Evolutionary conservation across 1,140 invertebrate species (phyloP).

Genomic region (Pollicipes pollicipes): DNA sequence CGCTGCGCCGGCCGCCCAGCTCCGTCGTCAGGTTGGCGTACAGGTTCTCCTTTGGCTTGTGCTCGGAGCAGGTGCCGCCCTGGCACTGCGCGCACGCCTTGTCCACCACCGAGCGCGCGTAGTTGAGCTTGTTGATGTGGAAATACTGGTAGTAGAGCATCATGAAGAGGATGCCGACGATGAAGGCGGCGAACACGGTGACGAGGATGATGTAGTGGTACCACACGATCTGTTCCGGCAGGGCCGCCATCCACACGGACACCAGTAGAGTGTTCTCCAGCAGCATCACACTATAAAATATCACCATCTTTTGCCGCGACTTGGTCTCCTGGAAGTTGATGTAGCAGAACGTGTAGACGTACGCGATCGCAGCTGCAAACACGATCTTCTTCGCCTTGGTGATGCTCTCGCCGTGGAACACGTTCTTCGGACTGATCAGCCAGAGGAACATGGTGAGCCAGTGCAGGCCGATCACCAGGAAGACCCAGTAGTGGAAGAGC

Average conservation of each 20-base stretch:
- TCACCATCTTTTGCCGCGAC: conserved; percentile 59
- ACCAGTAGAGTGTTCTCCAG: conserved; percentile 64
- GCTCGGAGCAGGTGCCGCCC: background rate
- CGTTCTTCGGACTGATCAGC: conserved; percentile 63
- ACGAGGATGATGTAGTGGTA: conserved; percentile 40
- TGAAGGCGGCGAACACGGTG: conserved; percentile 44
- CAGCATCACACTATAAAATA: conserved; percentile 81
- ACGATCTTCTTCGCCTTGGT: conserved; percentile 39
- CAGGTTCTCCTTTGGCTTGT: background rate
- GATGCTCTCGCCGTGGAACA: conserved; percentile 61
- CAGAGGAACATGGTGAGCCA: conserved; percentile 70
- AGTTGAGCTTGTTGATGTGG: conserved; percentile 34
- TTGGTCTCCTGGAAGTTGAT: conserved; percentile 67
- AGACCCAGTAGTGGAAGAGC: conserved; percentile 62
- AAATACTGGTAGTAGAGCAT: conserved; percentile 61
- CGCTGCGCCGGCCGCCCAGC: too few species aligned
- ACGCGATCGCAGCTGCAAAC: conserved; percentile 55
- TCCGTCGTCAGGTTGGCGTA: background rate
- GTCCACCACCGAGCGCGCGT: conserved; percentile 3
- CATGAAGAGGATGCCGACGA: conserved; percentile 67
- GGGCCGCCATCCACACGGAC: conserved; percentile 41
- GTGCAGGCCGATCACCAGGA: conserved; percentile 57
- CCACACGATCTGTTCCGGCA: conserved; percentile 28
- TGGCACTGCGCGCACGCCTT: background rate
- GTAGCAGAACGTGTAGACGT: conserved; percentile 77